phyloP scores from a whole-genome alignment of 2,113 vertebrate species.

The Turnix velox region DNA sequence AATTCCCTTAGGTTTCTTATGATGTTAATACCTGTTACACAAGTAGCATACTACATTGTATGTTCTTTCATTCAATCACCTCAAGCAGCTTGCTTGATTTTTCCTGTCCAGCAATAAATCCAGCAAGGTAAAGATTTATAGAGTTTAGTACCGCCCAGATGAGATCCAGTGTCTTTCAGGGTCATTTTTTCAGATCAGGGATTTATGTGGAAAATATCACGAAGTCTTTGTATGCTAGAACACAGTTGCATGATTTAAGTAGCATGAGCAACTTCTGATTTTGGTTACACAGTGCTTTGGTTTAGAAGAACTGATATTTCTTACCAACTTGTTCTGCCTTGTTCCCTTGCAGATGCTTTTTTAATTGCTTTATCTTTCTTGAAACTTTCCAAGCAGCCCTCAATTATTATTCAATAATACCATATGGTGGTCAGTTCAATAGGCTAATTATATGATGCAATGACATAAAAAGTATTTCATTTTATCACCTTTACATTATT shows the following conservation, averaged over 20 bases:
- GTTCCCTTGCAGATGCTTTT: not conserved
- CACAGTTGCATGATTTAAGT: not conserved
- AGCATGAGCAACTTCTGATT: not conserved
- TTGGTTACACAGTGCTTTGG: not conserved
- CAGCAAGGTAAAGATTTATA: not conserved
- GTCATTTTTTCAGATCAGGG: not conserved
- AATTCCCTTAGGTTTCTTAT: not conserved
- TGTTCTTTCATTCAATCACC: not conserved
- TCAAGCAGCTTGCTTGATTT: not conserved
- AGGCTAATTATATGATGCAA: slow-evolving; percentile 59
- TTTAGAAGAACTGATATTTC: not conserved
- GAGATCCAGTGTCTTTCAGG: not conserved
- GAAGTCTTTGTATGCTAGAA: not conserved
- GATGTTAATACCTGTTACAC: not conserved
- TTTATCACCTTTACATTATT: slow-evolving; percentile 31
- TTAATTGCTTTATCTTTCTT: slow-evolving; percentile 50
- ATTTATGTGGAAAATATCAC: not conserved
- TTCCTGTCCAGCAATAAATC: not conserved
- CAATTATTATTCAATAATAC: slow-evolving; percentile 61
- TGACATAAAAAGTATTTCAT: slow-evolving; percentile 37
- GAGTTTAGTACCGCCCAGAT: not conserved
- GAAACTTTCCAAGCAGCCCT: slow-evolving; percentile 46
- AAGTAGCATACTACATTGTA: accelerated
- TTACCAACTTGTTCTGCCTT: not conserved
- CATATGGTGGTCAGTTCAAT: slow-evolving; percentile 49